Conservation (phyloP, 37 sponge, comb jelly and placozoan species). For the Ianthella basta region DNA sequence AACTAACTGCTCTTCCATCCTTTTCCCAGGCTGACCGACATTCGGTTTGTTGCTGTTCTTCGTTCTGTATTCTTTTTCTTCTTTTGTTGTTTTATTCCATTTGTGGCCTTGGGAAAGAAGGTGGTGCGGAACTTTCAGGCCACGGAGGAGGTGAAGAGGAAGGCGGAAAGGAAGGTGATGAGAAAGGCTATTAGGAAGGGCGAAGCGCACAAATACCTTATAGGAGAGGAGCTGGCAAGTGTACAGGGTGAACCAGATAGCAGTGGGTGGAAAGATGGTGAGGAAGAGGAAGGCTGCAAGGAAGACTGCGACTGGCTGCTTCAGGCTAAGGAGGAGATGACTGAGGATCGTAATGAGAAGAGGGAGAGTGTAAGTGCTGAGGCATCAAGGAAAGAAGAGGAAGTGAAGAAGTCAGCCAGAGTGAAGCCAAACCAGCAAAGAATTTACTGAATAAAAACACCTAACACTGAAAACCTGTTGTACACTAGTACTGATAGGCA, state of each 20-base stretch:
- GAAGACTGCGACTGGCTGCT: no score
- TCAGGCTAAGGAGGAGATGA: no score
- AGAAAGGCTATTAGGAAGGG: slow-evolving; percentile 54
- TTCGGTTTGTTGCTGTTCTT: slow-evolving; percentile 47
- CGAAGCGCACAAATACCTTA: slow-evolving; percentile 31
- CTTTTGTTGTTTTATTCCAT: slow-evolving; percentile 72
- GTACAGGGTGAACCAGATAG: background rate
- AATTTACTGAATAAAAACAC: no score
- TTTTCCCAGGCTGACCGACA: slow-evolving; percentile 60
- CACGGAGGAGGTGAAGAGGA: slow-evolving; percentile 39
- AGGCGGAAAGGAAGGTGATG: slow-evolving; percentile 54
- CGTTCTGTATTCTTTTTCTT: slow-evolving; percentile 80
- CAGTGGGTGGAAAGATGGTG: background rate
- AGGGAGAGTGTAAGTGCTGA: no score
- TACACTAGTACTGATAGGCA: no score
- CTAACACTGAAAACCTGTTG: no score
- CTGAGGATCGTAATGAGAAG: no score
- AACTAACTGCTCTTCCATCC: no score
- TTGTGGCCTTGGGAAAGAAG: slow-evolving; percentile 68
- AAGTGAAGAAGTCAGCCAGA: no score
- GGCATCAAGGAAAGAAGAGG: no score
- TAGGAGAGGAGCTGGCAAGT: slow-evolving; percentile 7
- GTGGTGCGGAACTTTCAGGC: slow-evolving; percentile 57
- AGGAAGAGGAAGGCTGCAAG: no score
- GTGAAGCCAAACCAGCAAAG: no score